Percentiles rank a stretch among this genome's conserved stretches.
These are phyloP conservation scores for Habroteleia sp. DNA, from an alignment of 2,888 invertebrate species.

Conservation along the genomic window DNA sequence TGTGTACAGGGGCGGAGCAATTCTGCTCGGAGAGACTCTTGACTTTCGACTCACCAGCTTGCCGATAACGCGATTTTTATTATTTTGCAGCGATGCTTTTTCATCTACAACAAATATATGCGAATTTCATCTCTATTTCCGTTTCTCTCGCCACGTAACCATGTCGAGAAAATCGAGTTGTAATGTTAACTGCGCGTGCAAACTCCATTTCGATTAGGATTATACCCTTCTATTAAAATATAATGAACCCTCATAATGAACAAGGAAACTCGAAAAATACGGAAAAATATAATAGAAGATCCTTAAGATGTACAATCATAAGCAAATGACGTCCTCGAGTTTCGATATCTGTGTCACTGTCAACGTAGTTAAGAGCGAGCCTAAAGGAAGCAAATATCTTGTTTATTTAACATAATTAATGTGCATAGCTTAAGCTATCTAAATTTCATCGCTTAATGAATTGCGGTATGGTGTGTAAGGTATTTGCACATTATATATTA, in stretches of 20 bases:
- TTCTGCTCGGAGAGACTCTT: constrained; percentile 70
- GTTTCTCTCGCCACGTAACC: background rate
- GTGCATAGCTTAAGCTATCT: constrained; percentile 48
- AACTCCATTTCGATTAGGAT: too few relatives aligned
- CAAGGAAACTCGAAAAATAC: too few relatives aligned
- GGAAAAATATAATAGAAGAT: background rate
- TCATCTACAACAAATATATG: constrained; percentile 29
- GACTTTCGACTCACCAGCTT: constrained; percentile 70
- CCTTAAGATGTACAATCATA: constrained; percentile 3
- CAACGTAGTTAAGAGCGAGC: constrained; percentile 19
- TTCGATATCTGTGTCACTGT: constrained; percentile 27
- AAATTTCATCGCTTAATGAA: constrained; percentile 51
- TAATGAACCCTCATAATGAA: too few relatives aligned
- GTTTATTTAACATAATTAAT: constrained; percentile 54
- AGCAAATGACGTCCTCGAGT: constrained; percentile 3
- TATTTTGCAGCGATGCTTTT: constrained; percentile 41
- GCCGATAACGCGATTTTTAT: constrained; percentile 44
- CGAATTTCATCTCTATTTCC: constrained; percentile 9
- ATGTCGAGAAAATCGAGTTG: background rate
- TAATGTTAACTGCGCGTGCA: background rate
- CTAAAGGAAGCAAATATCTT: constrained; percentile 45
- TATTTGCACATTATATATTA: constrained; percentile 25
- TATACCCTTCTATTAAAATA: too few relatives aligned
- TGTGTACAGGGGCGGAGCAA: constrained; percentile 79
- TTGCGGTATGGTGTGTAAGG: constrained; percentile 40